Evolutionary conservation across 2,797 vertebrate species (phyloP).

Genomic region (Tenualosa thibaudeaui): DNA sequence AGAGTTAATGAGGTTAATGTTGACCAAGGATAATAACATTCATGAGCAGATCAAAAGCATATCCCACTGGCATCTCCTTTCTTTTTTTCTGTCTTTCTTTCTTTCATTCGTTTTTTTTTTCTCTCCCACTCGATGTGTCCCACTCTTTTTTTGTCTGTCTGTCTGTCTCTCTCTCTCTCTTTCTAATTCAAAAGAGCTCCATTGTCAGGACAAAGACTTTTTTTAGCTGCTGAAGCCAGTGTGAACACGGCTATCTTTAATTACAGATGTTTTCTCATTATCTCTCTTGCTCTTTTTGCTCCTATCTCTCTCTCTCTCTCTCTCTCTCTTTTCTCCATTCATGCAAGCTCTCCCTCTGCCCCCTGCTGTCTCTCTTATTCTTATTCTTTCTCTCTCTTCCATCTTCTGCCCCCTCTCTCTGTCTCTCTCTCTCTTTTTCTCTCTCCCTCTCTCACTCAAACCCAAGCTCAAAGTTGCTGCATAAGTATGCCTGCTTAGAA

Average conservation of each 20-base stretch:
- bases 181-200: background rate
- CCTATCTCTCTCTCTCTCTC: background rate
- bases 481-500: background rate
- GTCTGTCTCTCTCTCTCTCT: background rate
- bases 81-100: background rate
- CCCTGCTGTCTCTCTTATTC: background rate
- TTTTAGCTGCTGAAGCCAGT: background rate
- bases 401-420: background rate
- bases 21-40: slow-evolving; percentile 18
- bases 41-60: slow-evolving; percentile 1
- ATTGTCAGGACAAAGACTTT: slow-evolving; percentile 8
- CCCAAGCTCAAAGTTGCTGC: background rate
- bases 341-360: background rate
- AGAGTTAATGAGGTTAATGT: slow-evolving; percentile 20
- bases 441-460: background rate
- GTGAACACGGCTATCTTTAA: background rate
- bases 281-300: background rate
- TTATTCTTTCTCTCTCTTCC: background rate
- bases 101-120: background rate
- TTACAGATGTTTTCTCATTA: background rate
- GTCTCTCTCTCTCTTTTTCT: background rate
- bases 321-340: background rate
- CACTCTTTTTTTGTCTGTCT: background rate
- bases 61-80: background rate
- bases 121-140: background rate